A percentile compares a stretch with the other conserved stretches of the same genome.
Evolutionary conservation across 2,797 vertebrate genomes (phyloP).

Genomic region (Pseudomugil gertrudae): DNA sequence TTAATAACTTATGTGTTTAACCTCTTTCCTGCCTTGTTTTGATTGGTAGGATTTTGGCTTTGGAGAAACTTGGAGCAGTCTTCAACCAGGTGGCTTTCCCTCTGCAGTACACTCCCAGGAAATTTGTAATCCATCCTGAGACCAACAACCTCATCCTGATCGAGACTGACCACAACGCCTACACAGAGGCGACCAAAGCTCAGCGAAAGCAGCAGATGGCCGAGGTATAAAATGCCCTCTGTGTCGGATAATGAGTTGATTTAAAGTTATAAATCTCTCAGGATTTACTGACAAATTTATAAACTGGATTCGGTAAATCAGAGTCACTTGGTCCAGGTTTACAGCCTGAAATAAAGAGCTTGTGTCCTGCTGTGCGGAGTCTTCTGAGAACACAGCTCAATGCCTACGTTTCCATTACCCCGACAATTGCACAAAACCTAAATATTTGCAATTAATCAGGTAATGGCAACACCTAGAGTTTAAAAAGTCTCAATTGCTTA

Average conservation of each 20-base stretch:
- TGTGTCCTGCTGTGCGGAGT: neutral
- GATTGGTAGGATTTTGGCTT: constrained; percentile 89
- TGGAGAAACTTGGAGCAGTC: constrained; percentile 97
- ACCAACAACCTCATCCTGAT: constrained; percentile 96
- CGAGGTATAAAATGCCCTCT: constrained; percentile 83
- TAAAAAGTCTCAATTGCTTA: no score
- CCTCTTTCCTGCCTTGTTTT: neutral
- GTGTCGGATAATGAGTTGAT: neutral
- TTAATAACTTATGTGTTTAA: neutral
- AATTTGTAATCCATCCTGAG: constrained; percentile 97
- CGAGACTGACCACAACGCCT: constrained; percentile 97
- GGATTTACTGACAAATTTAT: neutral
- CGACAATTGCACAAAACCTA: no score
- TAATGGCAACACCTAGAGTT: no score
- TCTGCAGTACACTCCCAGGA: constrained; percentile 95
- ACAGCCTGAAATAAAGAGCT: neutral
- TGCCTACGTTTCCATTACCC: no score
- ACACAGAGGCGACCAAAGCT: constrained; percentile 97
- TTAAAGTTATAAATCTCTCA: neutral
- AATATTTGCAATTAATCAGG: no score
- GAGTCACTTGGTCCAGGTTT: neutral
- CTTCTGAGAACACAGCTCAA: neutral
- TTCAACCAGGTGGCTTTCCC: constrained; percentile 99
- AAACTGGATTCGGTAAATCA: neutral
- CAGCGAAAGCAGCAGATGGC: constrained; percentile 99